Evolutionary conservation across 2,888 invertebrate genomes (phyloP), one percentile per base, ranked within the genome.

Genomic region (Mongoloraphidia duomilia): DNA sequence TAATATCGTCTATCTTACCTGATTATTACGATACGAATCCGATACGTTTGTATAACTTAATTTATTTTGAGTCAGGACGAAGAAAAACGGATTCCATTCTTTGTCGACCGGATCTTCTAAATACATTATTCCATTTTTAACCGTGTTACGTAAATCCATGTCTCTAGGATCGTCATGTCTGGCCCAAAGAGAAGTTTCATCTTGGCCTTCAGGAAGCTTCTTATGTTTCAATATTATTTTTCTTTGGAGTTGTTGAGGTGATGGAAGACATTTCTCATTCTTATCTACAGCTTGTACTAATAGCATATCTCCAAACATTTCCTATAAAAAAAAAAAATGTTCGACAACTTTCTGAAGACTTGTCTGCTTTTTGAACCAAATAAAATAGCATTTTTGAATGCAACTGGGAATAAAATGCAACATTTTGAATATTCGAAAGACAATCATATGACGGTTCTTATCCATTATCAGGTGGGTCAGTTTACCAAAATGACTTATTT

Each of bases 11-110:
- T n/a, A n/a, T 26, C 26, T 55, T 54, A 61, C 63, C 50, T 60
- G 56, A 50, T 68, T 71, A 1, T 66, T 60, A 50, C 63, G 68
- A 54, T 75, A 75, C 54, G 77, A 77, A 61, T 90, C 88, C 8
- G 26, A 26, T 26, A 26, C 26, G 26, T 3, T 26, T 0, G 88
- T 87, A 63, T 93, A 95, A 61, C 87, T 89, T 43, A 96, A 70
- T 64, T 92, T 91, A 58, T 80, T 84, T 54, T 87, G 81, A 0
- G 91, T 93, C 36, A 96, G 69, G 12, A 94, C 90, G 63, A 95
- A 94, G 60, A 92, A 92, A 68, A 94, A 93, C 0, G 91, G 85
- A 62, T 86, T 84, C 94, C 95, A 96, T 52, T 86, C 84, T 63
- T 84, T 82, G 56, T 89, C 88, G 0, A 90, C 79, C 0, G 87